These are phyloP conservation scores for Portunus trituberculatus DNA, from an alignment of 1,140 invertebrate genomes.

Conservation along the genomic window DNA sequence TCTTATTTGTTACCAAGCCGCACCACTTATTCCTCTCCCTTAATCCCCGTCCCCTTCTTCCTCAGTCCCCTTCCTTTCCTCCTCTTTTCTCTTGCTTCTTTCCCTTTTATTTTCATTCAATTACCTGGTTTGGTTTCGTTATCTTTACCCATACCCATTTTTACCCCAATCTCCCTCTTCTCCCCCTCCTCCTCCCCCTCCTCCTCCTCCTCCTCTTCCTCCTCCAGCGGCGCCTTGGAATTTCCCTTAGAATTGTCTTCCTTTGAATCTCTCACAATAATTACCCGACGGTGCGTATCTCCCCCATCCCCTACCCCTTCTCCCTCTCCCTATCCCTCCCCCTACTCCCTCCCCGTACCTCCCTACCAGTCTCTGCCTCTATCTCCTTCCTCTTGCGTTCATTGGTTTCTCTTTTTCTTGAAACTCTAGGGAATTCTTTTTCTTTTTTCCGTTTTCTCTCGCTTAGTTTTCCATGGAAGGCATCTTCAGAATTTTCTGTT, in stretches of 20 bases:
- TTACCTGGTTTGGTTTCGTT: background rate
- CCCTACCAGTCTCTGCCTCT: background rate
- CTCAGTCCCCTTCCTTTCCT: background rate
- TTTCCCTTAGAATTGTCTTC: slow-evolving; percentile 22
- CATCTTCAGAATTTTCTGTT: background rate
- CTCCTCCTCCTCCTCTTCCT: slow-evolving; percentile 26
- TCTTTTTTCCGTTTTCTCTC: background rate
- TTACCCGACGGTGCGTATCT: background rate
- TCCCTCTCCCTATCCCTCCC: background rate
- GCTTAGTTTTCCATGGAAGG: background rate
- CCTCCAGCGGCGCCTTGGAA: background rate
- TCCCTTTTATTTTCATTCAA: background rate
- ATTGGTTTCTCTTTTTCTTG: background rate
- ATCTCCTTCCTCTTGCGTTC: background rate
- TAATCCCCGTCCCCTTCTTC: background rate
- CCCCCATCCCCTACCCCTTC: background rate
- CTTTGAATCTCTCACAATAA: background rate
- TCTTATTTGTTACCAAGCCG: background rate
- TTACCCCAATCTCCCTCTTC: background rate
- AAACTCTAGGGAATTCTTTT: background rate
- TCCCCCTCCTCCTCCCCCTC: slow-evolving; percentile 37
- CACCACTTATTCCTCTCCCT: background rate
- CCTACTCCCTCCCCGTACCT: background rate
- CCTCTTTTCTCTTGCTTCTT: background rate
- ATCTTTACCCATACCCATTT: background rate